Base-by-base conservation (phyloP, 2,888 invertebrate genomes). In the Autographa pulchrina region DNA sequence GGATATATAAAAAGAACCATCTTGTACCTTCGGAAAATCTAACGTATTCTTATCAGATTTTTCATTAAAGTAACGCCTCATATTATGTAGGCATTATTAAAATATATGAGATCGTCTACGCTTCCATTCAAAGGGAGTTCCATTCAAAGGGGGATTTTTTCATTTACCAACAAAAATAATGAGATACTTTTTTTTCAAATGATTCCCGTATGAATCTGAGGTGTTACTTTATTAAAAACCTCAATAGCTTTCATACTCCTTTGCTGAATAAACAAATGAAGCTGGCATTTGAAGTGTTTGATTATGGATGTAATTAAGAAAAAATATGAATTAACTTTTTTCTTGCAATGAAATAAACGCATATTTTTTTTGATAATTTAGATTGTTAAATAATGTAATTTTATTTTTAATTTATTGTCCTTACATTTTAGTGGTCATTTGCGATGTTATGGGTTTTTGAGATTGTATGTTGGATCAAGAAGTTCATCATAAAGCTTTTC, bases 31-130 rank as follows among this genome's bases (percentile, higher is more conserved):
- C n/a, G 11, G 14, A 62, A 65, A 16, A 20, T 2, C 54, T 25
- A 35, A 52, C 25, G 0, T 58, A 58, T 66, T 71, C 59, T 56
- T 59, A 71, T 66, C 66, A 43, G 43, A 18, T 8, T 58, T 54
- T 41, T 61, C 65, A 68, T 68, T 68, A 18, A 66, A 62, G 54
- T 70, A 62, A 56, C 48, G 54, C 43, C 38, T 63, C 67, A 78
- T 64, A 74, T 78, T 69, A 67, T 54, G 58, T 61, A 67, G 52
- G 65, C 59, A 48, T 80, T 80, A 77, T 80, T 75, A 77, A 80
- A 80, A 80, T 80, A 68, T 77, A 81, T 75, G 74, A 74, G 63
- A 68, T 59, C 31, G 58, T 78, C 18, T 54, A 61, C 67, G 63
- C 20, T 67, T 72, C 70, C 63, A 61, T 68, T 64, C 20, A 70